phyloP scores from a whole-genome alignment of 2,888 invertebrate species.

The Scrobipalpa atriplicella region DNA sequence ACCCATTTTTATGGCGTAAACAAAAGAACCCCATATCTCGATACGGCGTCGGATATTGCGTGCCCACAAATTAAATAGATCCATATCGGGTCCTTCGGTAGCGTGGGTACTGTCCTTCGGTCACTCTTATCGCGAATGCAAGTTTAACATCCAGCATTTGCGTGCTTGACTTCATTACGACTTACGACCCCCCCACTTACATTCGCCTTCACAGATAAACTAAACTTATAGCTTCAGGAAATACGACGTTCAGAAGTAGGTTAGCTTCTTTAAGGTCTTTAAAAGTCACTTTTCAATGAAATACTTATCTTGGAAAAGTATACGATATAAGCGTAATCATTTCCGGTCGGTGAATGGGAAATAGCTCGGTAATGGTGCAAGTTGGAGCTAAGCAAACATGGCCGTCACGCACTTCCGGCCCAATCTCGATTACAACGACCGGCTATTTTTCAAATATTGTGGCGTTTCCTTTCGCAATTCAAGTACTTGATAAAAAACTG shows the following conservation, averaged over 20 bases:
- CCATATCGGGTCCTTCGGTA: constrained; percentile 32
- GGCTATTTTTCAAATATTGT: constrained; percentile 20
- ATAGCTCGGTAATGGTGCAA: constrained; percentile 41
- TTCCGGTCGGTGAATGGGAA: constrained; percentile 43
- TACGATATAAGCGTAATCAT: constrained; percentile 33
- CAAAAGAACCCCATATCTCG: constrained; percentile 11
- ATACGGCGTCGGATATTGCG: constrained; percentile 37
- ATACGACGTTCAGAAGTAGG: constrained; percentile 18
- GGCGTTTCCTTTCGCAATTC: constrained; percentile 23
- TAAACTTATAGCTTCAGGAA: constrained; percentile 24
- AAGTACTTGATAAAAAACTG: too few species aligned
- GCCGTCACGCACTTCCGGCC: constrained; percentile 41
- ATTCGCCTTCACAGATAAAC: constrained; percentile 32
- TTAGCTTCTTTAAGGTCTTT: constrained; percentile 24
- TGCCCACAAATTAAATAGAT: constrained; percentile 38
- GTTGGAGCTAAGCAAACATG: constrained; percentile 39
- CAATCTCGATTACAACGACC: constrained; percentile 26
- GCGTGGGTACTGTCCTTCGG: constrained; percentile 30
- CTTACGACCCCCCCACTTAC: constrained; percentile 37
- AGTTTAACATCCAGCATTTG: constrained; percentile 38
- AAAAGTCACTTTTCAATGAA: constrained; percentile 26
- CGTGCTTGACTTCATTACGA: constrained; percentile 47
- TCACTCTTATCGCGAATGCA: constrained; percentile 38
- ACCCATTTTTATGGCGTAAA: not conserved
- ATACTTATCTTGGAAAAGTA: constrained; percentile 32